Conservation (phyloP, 2,797 vertebrate genomes). For the Rachycentron canadum region DNA sequence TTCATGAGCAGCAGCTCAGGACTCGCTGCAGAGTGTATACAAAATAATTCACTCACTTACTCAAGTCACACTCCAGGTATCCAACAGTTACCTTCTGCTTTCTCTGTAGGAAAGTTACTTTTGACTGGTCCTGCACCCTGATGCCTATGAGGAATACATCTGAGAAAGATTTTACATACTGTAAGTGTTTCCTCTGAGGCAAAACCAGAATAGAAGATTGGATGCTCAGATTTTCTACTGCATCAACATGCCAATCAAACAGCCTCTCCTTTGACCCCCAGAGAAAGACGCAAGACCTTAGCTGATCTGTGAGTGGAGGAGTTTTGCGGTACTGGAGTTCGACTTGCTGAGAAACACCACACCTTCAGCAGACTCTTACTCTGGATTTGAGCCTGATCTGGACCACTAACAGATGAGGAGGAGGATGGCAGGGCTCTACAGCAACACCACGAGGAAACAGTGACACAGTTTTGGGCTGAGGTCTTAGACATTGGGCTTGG, state of each 20-base stretch:
- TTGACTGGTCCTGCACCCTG: not conserved
- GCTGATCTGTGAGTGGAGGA: conserved; percentile 45
- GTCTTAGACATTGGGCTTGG: conserved; percentile 8
- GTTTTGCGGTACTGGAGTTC: conserved; percentile 30
- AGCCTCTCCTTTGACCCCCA: conserved; percentile 85
- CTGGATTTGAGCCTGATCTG: conserved; percentile 64
- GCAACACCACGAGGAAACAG: conserved; percentile 48
- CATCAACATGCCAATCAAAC: conserved; percentile 77
- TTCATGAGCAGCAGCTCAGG: not conserved
- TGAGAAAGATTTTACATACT: not conserved
- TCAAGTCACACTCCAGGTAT: conserved; percentile 11
- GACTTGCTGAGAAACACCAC: conserved; percentile 86
- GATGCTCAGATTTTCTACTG: not conserved
- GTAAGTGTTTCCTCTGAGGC: conserved; percentile 17
- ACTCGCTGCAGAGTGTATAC: conserved; percentile 4
- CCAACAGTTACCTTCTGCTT: conserved; percentile 21
- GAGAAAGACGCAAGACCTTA: conserved; percentile 88
- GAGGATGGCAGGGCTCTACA: conserved; percentile 52
- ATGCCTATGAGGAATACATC: conserved; percentile 20
- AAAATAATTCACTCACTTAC: conserved; percentile 35
- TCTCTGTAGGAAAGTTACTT: not conserved
- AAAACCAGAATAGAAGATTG: not conserved
- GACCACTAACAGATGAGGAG: conserved; percentile 20
- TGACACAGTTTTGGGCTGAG: not conserved
- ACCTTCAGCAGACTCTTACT: conserved; percentile 88